Evolutionary conservation across 2,888 invertebrate species (phyloP), one percentile per base, ranked within the genome.

Genomic region (Tetragonula carbonaria): DNA sequence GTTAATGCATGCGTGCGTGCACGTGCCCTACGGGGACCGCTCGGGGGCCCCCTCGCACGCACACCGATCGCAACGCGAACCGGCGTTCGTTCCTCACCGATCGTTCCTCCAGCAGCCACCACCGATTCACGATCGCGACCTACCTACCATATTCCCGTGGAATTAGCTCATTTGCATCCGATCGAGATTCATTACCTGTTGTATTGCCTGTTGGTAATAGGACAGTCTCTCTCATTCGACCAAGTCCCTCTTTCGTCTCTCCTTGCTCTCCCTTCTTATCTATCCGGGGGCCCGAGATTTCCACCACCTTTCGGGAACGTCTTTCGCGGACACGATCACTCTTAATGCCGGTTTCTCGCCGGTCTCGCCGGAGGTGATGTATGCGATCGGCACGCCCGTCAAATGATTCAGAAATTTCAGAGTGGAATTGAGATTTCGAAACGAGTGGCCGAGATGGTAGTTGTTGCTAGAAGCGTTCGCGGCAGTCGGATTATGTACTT

Each of bases 111-210:
- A 28, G 28, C 28, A 28, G 28, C 28, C 28, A 28, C 28, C 50
- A 13, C 18, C 67, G 28, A 28, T n/a, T 14, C 13, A 23, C 57
- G 28, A 18, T 28, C 13, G 51, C 13, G 51, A 33, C 65, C 74
- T 74, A 65, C 80, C 83, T 72, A 70, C 86, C 86, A 82, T 86
- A 86, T 78, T 79, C 82, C 62, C 59, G 8, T 70, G 74, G 82
- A 86, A 82, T 82, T 80, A 85, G 68, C 89, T 91, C 90, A 90
- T 91, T 91, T 92, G 90, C 92, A 92, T 92, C 84, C 86, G 86
- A 84, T 86, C 87, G 87, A 88, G 90, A 91, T 91, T 92, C 91
- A 88, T 92, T 92, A 91, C 88, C 85, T 23, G 23, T 23, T 23
- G 83, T 86, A 90, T 89, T 85, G 82, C 80, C 86, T 71, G 33